Evolutionary conservation across 2,888 invertebrate genomes (phyloP).

Genomic region (Megalurothrips usitatus): DNA sequence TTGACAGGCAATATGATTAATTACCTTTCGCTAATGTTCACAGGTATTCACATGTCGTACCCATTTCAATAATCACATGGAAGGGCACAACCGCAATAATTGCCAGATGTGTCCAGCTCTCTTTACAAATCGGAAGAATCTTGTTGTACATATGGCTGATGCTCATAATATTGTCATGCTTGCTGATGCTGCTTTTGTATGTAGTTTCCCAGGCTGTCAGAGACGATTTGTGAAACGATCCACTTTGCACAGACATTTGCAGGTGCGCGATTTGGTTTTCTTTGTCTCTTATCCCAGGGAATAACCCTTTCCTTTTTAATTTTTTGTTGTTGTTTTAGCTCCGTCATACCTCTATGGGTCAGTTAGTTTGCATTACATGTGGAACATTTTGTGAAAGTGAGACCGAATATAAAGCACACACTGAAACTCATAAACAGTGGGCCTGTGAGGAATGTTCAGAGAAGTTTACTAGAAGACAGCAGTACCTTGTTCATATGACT

Average conservation of each 20-base stretch:
- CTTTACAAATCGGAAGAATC: constrained; percentile 6
- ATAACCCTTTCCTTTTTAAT: background rate
- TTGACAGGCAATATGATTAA: too few species aligned
- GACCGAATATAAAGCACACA: background rate
- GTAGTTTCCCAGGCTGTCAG: background rate
- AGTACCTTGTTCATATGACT: constrained; percentile 1
- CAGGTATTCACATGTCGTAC: background rate
- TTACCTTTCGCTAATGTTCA: background rate
- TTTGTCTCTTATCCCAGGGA: background rate
- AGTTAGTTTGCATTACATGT: background rate
- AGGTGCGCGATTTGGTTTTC: background rate
- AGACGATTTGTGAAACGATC: constrained; percentile 4
- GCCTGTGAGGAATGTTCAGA: constrained; percentile 1
- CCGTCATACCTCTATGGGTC: background rate
- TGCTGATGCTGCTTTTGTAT: background rate
- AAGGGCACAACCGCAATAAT: constrained; percentile 6
- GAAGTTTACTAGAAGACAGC: background rate
- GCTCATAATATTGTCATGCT: background rate
- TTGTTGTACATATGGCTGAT: constrained; percentile 3
- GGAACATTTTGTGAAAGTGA: background rate
- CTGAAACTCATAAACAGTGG: background rate
- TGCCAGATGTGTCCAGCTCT: constrained; percentile 11
- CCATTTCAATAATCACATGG: background rate
- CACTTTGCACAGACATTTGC: background rate
- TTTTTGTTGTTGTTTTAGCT: background rate